Conservation (phyloP, 2,888 invertebrate genomes). For the Chrysotoxum bicinctum region DNA sequence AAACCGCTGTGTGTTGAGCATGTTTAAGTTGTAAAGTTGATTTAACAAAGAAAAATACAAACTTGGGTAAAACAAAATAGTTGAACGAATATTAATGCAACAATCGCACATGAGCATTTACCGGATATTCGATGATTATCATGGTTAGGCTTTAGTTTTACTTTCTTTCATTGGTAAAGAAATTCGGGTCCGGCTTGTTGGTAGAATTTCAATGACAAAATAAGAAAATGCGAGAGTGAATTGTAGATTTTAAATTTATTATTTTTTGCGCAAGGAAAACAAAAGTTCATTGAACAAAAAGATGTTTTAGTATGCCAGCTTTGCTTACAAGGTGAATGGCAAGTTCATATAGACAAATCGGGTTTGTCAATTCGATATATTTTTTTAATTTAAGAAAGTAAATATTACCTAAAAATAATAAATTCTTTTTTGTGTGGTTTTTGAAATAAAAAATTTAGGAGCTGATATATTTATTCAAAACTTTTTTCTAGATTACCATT, state of each 20-base stretch:
- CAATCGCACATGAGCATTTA: slow-evolving; percentile 29
- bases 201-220: slow-evolving; percentile 46
- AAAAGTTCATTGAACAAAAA: slow-evolving; percentile 5
- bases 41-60: slow-evolving; percentile 8
- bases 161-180: slow-evolving; percentile 40
- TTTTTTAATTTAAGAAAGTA: background rate
- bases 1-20: slow-evolving; percentile 17
- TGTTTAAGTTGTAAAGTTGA: slow-evolving; percentile 28
- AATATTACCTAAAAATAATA: background rate
- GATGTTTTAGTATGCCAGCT: background rate
- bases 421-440: background rate
- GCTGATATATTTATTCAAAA: no score
- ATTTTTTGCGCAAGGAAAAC: background rate
- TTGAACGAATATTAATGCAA: slow-evolving; percentile 16
- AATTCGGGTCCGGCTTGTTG: slow-evolving; percentile 22
- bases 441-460: no score
- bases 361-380: background rate
- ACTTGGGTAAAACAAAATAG: background rate
- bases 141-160: slow-evolving; percentile 31
- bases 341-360: background rate
- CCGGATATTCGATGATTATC: slow-evolving; percentile 33
- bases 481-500: no score
- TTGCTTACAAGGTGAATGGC: slow-evolving; percentile 38
- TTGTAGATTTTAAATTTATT: background rate
- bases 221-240: slow-evolving; percentile 23